phyloP scores from a whole-genome alignment of 2,797 vertebrate genomes.

The Setipinna tenuifilis region DNA sequence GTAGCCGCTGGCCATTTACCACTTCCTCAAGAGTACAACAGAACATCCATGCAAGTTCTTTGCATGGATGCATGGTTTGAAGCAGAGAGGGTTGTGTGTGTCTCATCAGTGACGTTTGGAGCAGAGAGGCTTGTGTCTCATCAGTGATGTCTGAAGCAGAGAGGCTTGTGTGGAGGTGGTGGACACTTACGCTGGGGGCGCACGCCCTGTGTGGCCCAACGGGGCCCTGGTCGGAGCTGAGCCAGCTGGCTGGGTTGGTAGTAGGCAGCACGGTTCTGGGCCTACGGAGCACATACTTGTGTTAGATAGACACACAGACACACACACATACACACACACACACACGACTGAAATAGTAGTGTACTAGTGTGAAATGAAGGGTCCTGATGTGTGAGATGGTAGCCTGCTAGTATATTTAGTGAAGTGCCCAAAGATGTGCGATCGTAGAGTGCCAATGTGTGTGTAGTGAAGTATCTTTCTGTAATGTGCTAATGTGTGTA shows the following conservation, averaged over 20 bases:
- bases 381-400: not conserved
- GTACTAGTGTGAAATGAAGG: not conserved
- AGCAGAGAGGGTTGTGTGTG: too few relatives aligned
- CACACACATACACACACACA: slow-evolving; percentile 13
- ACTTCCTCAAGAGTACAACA: too few relatives aligned
- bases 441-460: too few relatives aligned
- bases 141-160: not conserved
- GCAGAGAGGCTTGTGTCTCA: not conserved
- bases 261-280: slow-evolving; percentile 93
- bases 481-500: too few relatives aligned
- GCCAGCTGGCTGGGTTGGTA: slow-evolving; percentile 93
- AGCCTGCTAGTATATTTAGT: too few relatives aligned
- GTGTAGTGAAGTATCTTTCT: not conserved
- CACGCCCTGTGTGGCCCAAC: slow-evolving; percentile 93
- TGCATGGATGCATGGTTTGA: too few relatives aligned
- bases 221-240: slow-evolving; percentile 91
- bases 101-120: too few relatives aligned
- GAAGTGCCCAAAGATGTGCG: too few relatives aligned
- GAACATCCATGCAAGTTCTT: too few relatives aligned
- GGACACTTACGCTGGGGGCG: slow-evolving; percentile 89
- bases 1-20: too few relatives aligned
- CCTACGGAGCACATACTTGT: slow-evolving; percentile 66
- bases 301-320: not conserved
- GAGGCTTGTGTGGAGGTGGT: not conserved
- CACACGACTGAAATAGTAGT: not conserved